Conservation (phyloP, 2,888 invertebrate species). For the Andrena bicolor region DNA sequence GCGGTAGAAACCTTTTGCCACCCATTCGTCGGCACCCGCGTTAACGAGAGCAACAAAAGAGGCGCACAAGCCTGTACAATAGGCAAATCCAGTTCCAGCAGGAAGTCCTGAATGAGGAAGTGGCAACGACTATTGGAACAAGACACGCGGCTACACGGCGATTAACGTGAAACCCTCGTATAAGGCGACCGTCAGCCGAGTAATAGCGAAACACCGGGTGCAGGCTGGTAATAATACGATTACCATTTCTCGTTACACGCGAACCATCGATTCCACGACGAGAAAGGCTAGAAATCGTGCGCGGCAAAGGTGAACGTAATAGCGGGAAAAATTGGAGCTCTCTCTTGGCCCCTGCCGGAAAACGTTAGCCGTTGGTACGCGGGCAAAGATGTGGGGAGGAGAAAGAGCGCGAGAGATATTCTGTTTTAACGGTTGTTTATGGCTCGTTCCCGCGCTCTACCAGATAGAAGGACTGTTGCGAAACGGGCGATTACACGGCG, state of each 20-base stretch:
- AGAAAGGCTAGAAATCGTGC: conserved; percentile 17
- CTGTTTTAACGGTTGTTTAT: conserved; percentile 39
- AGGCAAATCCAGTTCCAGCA: conserved; percentile 38
- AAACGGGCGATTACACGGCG: conserved; percentile 50
- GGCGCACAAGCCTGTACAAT: conserved; percentile 17
- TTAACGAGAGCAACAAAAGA: conserved; percentile 30
- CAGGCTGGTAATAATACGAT: conserved; percentile 44
- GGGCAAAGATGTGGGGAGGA: neutral
- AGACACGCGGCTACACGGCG: conserved; percentile 33
- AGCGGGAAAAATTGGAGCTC: conserved; percentile 2
- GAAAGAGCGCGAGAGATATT: conserved; percentile 7
- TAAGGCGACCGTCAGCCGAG: conserved; percentile 23
- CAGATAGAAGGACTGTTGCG: conserved; percentile 25
- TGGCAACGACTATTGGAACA: conserved; percentile 45
- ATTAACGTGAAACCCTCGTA: conserved; percentile 53
- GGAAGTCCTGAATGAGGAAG: conserved; percentile 50
- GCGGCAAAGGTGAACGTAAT: neutral
- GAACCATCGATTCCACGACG: conserved; percentile 26
- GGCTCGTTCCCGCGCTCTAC: neutral
- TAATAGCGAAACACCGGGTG: conserved; percentile 2
- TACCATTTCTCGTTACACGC: conserved; percentile 45
- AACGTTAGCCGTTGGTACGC: neutral
- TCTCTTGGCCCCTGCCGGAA: neutral
- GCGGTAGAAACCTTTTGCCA: neutral
- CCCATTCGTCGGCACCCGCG: neutral